Evolutionary conservation across 2,888 invertebrate genomes (phyloP), one percentile per base, ranked within the genome.

Genomic region (Hipparchia sbordonii): DNA sequence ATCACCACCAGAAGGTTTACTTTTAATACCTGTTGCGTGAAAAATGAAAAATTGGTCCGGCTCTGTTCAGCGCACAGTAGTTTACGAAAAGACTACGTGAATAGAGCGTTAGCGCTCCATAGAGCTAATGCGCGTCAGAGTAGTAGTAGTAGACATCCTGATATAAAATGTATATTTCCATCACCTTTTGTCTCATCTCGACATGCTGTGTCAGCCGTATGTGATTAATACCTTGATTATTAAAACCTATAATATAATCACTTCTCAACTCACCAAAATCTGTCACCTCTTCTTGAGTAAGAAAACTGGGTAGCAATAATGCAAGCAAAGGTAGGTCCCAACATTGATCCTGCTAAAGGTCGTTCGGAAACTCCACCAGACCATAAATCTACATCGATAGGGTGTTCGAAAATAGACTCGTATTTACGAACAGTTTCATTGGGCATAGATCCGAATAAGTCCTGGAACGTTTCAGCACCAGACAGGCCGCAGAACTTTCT

Each of bases 281-380:
- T 95, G 89, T 99, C 98, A 75, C 98, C 98, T 79, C 97, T 95
- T 86, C 98, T 95, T 0, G 98, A 95, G 84, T 97, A 97, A 81
- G 97, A 97, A 93, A 98, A 98, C 89, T 98, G 98, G 46, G 97
- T 97, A 46, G 98, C 98, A 81, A 99, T 98, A 76, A 99, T 95
- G 85, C 98, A 99, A 70, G 98, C 98, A 84, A 98, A 98, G 67
- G 98, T 98, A 0, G 98, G 98, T 67, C 99, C 98, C 75, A 99
- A 94, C 96, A 98, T 97, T 71, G 98, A 98, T 62, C 98, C 98
- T 8, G 97, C 97, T 70, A 98, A 94, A 2, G 98, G 97, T 76
- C 96, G 95, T 85, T 99, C 99, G 0, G 98, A 98, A 7, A 98
- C 98, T 66, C 98, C 98, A 67, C 98, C 98, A 23, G 98, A 97